Conservation (phyloP, 2,888 invertebrate species). For the Macrosoma leucophasiata region DNA sequence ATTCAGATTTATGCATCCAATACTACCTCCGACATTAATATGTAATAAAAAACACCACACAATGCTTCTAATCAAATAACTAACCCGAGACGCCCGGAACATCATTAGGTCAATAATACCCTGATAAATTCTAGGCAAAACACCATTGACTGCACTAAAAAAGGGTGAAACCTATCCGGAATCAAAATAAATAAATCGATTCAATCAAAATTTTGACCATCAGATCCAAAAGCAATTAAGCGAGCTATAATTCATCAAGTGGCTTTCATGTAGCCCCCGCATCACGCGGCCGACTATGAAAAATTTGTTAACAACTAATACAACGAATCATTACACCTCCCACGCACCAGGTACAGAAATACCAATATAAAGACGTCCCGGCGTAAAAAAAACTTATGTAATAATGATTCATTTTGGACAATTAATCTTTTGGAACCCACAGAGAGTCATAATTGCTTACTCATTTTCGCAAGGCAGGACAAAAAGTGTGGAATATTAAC, state of each 20-base stretch:
- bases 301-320: slow-evolving; percentile 35
- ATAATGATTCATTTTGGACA: slow-evolving; percentile 49
- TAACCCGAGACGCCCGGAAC: too few species aligned
- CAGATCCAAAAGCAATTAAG: slow-evolving; percentile 38
- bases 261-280: slow-evolving; percentile 10
- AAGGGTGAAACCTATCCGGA: too few species aligned
- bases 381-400: slow-evolving; percentile 37
- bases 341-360: slow-evolving; percentile 46
- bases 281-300: slow-evolving; percentile 33
- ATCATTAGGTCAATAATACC: too few species aligned
- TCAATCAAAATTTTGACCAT: slow-evolving; percentile 25
- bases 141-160: too few species aligned
- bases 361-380: slow-evolving; percentile 46
- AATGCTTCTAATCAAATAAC: too few species aligned
- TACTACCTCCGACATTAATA: too few species aligned
- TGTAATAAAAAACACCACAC: too few species aligned
- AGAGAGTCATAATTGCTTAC: slow-evolving; percentile 59
- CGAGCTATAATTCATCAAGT: slow-evolving; percentile 25
- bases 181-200: slow-evolving; percentile 24
- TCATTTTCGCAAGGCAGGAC: slow-evolving; percentile 57
- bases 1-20: too few species aligned
- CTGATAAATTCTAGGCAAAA: too few species aligned
- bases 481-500: slow-evolving; percentile 53
- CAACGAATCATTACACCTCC: slow-evolving; percentile 52
- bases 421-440: slow-evolving; percentile 62